Conservation (phyloP, 2,113 vertebrate genomes). For the Aegypius monachus region DNA sequence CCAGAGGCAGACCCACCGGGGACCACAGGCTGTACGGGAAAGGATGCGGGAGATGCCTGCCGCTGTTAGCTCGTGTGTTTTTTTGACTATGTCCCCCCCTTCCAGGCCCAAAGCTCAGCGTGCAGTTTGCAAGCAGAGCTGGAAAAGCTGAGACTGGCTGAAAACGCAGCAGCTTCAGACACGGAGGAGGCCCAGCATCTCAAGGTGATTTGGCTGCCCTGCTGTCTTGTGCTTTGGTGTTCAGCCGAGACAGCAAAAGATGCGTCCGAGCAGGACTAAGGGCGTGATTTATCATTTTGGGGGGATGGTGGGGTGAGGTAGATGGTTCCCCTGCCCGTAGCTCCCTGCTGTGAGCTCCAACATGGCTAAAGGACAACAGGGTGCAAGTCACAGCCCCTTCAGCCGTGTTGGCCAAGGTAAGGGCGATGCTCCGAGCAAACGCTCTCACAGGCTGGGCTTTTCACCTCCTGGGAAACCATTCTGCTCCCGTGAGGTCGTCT, state of each 20-base stretch:
- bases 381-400: not conserved
- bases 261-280: fast-evolving
- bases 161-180: conserved; percentile 58
- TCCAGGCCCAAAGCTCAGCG: conserved; percentile 78
- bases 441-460: not conserved
- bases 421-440: not conserved
- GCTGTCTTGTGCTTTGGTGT: no score
- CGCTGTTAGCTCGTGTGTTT: fast-evolving
- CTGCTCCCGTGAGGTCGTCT: not conserved
- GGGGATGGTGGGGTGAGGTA: not conserved
- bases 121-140: conserved; percentile 83
- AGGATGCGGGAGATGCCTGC: not conserved
- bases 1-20: fast-evolving
- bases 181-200: conserved; percentile 76
- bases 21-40: not conserved
- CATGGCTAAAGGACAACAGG: not conserved
- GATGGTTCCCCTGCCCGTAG: not conserved
- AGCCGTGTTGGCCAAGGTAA: not conserved
- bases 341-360: not conserved
- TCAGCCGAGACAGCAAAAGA: not conserved
- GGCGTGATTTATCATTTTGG: not conserved
- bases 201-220: conserved; percentile 75
- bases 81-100: not conserved
- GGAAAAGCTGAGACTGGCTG: conserved; percentile 77
- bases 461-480: fast-evolving